A percentile compares a stretch with the other conserved stretches of the same genome.
phyloP scores from a whole-genome alignment of 2,113 vertebrate species.

The Petrocephalus microphthalmus region DNA sequence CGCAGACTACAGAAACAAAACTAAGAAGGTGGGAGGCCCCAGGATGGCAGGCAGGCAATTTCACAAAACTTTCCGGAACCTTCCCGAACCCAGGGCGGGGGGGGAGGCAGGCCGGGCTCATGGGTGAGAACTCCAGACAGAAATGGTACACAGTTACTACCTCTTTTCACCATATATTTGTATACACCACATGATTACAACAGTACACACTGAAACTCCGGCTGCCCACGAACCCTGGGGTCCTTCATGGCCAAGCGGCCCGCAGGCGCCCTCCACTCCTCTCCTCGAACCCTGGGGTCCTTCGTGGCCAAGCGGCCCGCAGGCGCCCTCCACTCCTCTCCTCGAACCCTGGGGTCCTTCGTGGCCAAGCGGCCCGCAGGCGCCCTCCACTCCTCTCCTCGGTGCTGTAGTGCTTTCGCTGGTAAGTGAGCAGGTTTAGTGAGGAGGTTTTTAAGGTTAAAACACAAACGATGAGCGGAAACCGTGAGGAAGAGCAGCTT shows the following conservation, averaged over 20 bases:
- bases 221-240: slow-evolving; percentile 67
- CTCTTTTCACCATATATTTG: slow-evolving; percentile 86
- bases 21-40: slow-evolving; percentile 78
- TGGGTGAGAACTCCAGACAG: slow-evolving; percentile 60
- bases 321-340: slow-evolving; percentile 46
- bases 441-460: slow-evolving; percentile 44
- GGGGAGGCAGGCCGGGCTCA: slow-evolving; percentile 66
- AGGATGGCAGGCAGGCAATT: slow-evolving; percentile 73
- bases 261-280: slow-evolving; percentile 48
- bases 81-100: slow-evolving; percentile 66
- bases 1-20: slow-evolving; percentile 55
- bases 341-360: slow-evolving; percentile 65
- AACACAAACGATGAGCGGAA: slow-evolving; percentile 33
- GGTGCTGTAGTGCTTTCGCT: slow-evolving; percentile 80
- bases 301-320: slow-evolving; percentile 50
- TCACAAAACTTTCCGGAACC: slow-evolving; percentile 67
- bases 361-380: slow-evolving; percentile 49
- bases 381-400: slow-evolving; percentile 53
- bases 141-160: slow-evolving; percentile 94
- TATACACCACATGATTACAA: slow-evolving; percentile 95
- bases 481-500: slow-evolving; percentile 65
- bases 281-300: slow-evolving; percentile 67
- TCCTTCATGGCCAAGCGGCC: slow-evolving; percentile 53
- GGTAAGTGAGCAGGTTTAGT: slow-evolving; percentile 61
- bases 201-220: slow-evolving; percentile 73